Conservation (phyloP, 2,113 vertebrate genomes). For the Nematolebias whitei region DNA sequence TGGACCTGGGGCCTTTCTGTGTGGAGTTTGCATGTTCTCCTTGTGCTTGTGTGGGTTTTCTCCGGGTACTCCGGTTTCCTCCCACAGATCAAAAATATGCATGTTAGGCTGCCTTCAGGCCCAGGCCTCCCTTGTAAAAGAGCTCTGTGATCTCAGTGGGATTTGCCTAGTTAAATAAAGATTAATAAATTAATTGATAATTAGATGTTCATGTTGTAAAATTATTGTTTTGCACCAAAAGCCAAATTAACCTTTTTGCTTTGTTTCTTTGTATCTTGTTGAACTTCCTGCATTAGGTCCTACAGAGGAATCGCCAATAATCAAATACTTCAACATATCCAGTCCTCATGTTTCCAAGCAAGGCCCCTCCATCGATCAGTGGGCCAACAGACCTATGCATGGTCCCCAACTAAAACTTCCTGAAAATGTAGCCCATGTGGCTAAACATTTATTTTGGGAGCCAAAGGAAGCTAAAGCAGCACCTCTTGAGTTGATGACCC, state of each 20-base stretch:
- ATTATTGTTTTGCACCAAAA: slow-evolving; percentile 29
- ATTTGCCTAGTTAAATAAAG: no score
- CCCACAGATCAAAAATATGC: no score
- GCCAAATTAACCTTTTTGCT: slow-evolving; percentile 40
- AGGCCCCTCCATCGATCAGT: slow-evolving; percentile 33
- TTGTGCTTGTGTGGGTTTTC: no score
- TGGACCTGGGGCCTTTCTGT: no score
- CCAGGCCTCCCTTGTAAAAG: no score
- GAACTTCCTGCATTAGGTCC: slow-evolving; percentile 53
- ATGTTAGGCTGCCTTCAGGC: no score
- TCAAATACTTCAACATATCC: slow-evolving; percentile 47
- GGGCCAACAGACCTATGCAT: slow-evolving; percentile 65
- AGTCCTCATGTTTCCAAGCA: slow-evolving; percentile 41
- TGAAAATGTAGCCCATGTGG: slow-evolving; percentile 40
- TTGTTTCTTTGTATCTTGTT: slow-evolving; percentile 61
- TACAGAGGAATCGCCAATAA: slow-evolving; percentile 45
- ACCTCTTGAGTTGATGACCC: slow-evolving; percentile 72
- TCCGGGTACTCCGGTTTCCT: no score
- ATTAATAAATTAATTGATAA: slow-evolving; percentile 64
- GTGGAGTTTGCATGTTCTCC: no score
- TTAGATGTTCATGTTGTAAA: slow-evolving; percentile 68
- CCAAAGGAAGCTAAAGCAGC: slow-evolving; percentile 79
- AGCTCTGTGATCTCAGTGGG: no score
- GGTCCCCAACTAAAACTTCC: slow-evolving; percentile 38
- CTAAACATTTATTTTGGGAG: slow-evolving; percentile 49